Conservation (phyloP, 2,113 vertebrate species). For the Manacus vitellinus region DNA sequence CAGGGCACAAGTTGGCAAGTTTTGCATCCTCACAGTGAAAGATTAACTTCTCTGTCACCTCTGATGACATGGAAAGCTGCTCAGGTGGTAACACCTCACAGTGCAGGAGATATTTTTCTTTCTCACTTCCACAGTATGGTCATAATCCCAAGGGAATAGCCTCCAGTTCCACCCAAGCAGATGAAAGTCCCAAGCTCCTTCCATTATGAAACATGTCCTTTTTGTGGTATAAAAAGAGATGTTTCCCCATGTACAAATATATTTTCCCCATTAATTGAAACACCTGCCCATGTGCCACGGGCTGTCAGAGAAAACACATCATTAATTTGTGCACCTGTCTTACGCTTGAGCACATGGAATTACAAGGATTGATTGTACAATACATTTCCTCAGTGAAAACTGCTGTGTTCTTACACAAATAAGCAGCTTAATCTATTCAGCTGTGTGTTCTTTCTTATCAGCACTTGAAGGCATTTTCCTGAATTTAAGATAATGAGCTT, state of each 20-base stretch:
- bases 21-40: not conserved
- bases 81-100: not conserved
- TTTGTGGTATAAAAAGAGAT: not conserved
- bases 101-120: not conserved
- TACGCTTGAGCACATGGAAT: not conserved
- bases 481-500: not conserved
- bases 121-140: not conserved
- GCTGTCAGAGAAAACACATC: not conserved
- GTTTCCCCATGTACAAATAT: not conserved
- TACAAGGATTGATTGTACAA: not conserved
- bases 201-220: not conserved
- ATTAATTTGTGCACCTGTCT: constrained; percentile 52
- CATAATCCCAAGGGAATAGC: not conserved
- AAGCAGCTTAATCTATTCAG: not conserved
- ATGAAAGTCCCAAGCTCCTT: not conserved
- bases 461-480: not conserved
- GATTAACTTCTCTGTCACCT: not conserved
- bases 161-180: not conserved
- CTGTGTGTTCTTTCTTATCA: not conserved
- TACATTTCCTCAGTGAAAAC: constrained; percentile 38
- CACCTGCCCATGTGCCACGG: not conserved
- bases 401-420: not conserved
- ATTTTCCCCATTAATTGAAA: constrained; percentile 42
- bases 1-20: not conserved
- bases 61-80: not conserved